Evolutionary conservation across 2,797 vertebrate species (phyloP), one percentile per base, ranked within the genome.

Genomic region (Hyperoplus immaculatus): DNA sequence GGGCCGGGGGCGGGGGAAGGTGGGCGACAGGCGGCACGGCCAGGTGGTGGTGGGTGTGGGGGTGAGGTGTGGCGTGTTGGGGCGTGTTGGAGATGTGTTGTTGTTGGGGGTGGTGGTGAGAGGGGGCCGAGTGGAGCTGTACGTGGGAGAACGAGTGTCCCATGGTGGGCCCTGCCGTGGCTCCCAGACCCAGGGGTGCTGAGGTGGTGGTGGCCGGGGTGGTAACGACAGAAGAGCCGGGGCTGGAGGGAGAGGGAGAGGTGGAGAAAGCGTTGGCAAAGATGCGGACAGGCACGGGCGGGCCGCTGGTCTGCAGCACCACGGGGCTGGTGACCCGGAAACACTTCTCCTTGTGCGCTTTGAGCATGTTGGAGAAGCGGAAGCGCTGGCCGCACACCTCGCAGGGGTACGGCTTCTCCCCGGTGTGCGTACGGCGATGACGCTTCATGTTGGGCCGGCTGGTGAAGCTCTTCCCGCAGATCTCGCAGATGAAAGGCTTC

Each of bases 341-440:
- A 90, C 97, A 99, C 93, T 98, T 98, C 95, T 99, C 97, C 85
- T 97, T 96, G 95, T 99, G 98, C 0, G 97, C 97, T 92, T 99
- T 99, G 9, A 99, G 97, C 98, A 99, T 99, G 95, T 99, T 99
- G 94, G 98, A 99, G 95, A 99, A 99, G 87, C 98, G 97, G 89
- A 99, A 99, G 49, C 98, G 97, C 93, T 98, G 97, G 78, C 97
- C 97, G 2, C 98, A 99, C 83, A 98, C 97, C 4, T 99, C 98
- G 14, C 98, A 99, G 0, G 98, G 97, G 60, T 99, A 99, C 41
- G 98, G 98, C 94, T 99, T 99, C 94, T 99, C 98, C 41, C 98
- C 98, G 0, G 98, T 99, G 95, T 99, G 97, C 4, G 98, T 99
- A 80, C 98, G 94, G 16, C 98, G 97, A 84, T 99, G 98, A 15